phyloP scores from a whole-genome alignment of 2,113 vertebrate genomes.

The Hystrix brachyura region DNA sequence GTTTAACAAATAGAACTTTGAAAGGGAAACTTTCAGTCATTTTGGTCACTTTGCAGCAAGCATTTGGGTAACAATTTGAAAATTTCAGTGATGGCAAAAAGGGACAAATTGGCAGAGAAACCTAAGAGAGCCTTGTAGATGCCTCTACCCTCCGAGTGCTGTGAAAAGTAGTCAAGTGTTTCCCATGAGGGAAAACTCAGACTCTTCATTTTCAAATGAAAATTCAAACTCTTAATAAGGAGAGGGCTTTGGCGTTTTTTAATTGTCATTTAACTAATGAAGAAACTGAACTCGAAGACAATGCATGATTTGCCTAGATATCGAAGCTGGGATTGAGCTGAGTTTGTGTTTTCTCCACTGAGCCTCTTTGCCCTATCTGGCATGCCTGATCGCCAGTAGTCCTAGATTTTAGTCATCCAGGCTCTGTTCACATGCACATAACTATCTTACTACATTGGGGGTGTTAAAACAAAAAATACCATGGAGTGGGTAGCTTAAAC shows the following conservation, averaged over 20 bases:
- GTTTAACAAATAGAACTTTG: neutral
- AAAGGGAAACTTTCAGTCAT: neutral
- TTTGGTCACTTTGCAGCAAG: neutral
- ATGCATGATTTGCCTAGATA: neutral
- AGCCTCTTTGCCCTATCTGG: neutral
- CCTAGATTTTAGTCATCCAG: neutral
- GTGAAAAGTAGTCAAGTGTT: neutral
- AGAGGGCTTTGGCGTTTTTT: neutral
- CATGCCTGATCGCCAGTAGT: neutral
- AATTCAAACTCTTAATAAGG: neutral
- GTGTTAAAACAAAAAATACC: neutral
- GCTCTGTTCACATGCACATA: neutral
- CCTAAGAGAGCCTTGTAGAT: neutral
- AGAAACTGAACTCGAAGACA: neutral
- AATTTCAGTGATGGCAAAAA: neutral
- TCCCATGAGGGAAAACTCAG: neutral
- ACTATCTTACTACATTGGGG: neutral
- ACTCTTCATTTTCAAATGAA: neutral
- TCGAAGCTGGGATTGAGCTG: neutral
- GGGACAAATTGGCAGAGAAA: neutral
- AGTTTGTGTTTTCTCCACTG: neutral
- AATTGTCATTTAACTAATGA: conserved; percentile 7
- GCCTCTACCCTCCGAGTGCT: neutral
- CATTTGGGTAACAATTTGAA: neutral
- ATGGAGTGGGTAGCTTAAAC: neutral